phyloP scores from a whole-genome alignment of 2,888 invertebrate species.

The Lumbricus terrestris region DNA sequence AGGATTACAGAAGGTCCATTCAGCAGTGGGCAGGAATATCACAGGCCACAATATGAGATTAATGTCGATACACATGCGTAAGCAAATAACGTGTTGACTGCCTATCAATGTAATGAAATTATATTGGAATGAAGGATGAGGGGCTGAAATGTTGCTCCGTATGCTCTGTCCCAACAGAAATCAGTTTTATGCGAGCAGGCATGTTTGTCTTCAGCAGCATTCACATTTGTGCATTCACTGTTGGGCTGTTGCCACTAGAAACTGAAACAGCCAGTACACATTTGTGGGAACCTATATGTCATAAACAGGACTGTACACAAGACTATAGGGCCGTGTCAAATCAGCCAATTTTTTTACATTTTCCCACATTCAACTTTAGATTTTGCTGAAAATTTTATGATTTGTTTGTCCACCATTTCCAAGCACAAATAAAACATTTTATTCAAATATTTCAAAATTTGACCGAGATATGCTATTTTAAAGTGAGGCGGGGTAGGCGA shows the following conservation, averaged over 20 bases:
- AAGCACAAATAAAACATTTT: too few relatives aligned
- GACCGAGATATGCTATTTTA: too few relatives aligned
- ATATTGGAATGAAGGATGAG: not conserved
- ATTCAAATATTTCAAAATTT: too few relatives aligned
- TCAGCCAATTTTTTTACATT: too few relatives aligned
- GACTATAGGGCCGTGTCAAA: too few relatives aligned
- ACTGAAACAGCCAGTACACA: not conserved
- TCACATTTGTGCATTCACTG: not conserved
- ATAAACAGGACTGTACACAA: too few relatives aligned
- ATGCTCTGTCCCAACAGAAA: not conserved
- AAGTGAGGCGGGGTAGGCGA: too few relatives aligned
- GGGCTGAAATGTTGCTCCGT: not conserved
- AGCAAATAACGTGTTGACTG: not conserved
- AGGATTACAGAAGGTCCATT: not conserved
- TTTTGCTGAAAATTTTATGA: too few relatives aligned
- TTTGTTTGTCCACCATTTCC: too few relatives aligned
- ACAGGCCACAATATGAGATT: not conserved
- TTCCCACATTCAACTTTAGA: too few relatives aligned
- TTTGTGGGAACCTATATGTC: not conserved
- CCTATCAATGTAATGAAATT: not conserved
- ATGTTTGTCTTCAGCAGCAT: not conserved
- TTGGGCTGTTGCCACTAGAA: not conserved
- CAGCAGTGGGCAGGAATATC: not conserved
- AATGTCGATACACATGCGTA: not conserved
- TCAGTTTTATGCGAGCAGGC: conserved; percentile 3